Evolutionary conservation across 2,888 invertebrate species (phyloP).

Genomic region (Megalurothrips usitatus): DNA sequence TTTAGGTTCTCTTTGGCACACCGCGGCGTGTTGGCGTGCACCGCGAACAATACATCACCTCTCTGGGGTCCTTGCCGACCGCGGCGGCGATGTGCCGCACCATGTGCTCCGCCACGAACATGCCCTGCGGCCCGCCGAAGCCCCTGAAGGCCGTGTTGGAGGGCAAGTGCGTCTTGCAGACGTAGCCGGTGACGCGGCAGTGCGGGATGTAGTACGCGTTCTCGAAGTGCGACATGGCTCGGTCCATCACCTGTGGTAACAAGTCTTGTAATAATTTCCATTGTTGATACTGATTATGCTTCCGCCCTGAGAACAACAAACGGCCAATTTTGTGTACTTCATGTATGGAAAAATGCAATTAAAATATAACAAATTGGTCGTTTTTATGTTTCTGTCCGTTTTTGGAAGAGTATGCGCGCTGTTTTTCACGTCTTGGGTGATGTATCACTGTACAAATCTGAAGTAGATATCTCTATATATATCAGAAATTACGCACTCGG

Average conservation of each 20-base stretch:
- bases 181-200: constrained; percentile 62
- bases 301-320: no score
- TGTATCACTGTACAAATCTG: no score
- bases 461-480: no score
- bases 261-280: constrained; percentile 22
- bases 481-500: no score
- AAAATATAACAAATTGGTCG: no score
- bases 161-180: constrained; percentile 83
- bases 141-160: constrained; percentile 93
- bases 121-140: constrained; percentile 87
- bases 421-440: no score
- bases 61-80: constrained; percentile 58
- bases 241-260: constrained; percentile 65
- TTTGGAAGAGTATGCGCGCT: no score
- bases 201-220: constrained; percentile 79
- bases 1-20: no score
- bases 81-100: constrained; percentile 69
- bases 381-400: no score
- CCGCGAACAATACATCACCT: no score
- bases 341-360: neutral
- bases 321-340: no score
- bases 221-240: constrained; percentile 77
- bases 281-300: neutral
- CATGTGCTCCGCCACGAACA: constrained; percentile 78
- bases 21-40: no score